Percentiles rank a stretch among this genome's conserved stretches.
Conservation (phyloP, 2,888 invertebrate species). For the Conistra vaccinii region DNA sequence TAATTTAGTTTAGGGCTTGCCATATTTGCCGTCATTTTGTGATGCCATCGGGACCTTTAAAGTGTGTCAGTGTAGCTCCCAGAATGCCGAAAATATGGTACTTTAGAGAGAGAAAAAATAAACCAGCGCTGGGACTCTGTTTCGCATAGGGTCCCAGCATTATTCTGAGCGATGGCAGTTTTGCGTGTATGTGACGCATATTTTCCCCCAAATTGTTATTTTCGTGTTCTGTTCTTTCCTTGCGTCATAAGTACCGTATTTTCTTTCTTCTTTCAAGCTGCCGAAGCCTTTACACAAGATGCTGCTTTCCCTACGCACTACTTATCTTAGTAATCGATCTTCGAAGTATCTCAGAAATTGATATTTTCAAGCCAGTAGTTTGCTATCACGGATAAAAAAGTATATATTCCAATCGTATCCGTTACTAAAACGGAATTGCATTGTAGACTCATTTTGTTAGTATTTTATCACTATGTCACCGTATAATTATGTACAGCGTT, state of each 20-base stretch:
- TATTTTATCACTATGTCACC: not conserved
- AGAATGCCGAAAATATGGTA: conserved; percentile 13
- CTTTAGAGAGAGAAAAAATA: conserved; percentile 6
- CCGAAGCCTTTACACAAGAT: conserved; percentile 9
- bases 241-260: no score
- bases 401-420: not conserved
- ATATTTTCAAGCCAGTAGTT: conserved; percentile 4
- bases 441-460: not conserved
- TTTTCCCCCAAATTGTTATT: no score
- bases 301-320: not conserved
- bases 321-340: not conserved
- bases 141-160: no score
- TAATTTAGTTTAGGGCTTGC: not conserved
- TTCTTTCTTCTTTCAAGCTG: no score
- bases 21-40: not conserved
- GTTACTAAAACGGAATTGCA: not conserved
- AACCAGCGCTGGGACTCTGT: no score
- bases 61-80: not conserved
- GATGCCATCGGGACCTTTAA: conserved; percentile 17
- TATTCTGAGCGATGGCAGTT: no score
- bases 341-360: not conserved
- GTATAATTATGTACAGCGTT: no score
- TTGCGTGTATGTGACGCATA: no score
- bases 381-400: not conserved
- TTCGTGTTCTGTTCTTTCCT: no score